Evolutionary conservation across 2,888 invertebrate species (phyloP).

Genomic region (Sinodicranocentrus sp.): DNA sequence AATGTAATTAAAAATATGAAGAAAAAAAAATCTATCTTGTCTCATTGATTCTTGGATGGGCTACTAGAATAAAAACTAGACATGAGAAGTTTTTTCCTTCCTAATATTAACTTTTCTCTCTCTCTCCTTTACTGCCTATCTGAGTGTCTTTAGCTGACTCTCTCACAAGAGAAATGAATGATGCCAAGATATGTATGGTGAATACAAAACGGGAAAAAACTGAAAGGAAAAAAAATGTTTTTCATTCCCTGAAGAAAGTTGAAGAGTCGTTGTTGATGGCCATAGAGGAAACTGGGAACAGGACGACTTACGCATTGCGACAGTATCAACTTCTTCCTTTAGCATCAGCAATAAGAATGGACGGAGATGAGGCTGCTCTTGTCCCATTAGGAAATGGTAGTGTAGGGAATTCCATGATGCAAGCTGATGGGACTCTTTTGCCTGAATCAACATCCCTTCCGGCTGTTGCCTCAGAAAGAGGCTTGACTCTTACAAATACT

Average conservation of each 20-base stretch:
- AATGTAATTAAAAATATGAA: slow-evolving; percentile 17
- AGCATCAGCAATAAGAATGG: slow-evolving; percentile 55
- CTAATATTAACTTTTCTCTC: no score
- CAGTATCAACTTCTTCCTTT: slow-evolving; percentile 65
- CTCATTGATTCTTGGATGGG: not conserved
- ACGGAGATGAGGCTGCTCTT: slow-evolving; percentile 54
- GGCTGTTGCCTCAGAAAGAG: slow-evolving; percentile 34
- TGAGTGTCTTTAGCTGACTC: no score
- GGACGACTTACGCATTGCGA: slow-evolving; percentile 77
- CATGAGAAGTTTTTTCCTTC: no score
- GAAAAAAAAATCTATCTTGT: slow-evolving; percentile 27
- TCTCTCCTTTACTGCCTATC: no score
- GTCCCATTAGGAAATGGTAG: slow-evolving; percentile 70
- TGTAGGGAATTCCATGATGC: slow-evolving; percentile 72
- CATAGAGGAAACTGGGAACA: slow-evolving; percentile 73
- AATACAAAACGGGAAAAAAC: no score
- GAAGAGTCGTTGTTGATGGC: slow-evolving; percentile 76
- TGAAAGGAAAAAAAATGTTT: no score
- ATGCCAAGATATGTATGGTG: no score
- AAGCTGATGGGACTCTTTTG: slow-evolving; percentile 69
- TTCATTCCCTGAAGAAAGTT: slow-evolving; percentile 69
- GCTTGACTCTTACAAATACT: slow-evolving; percentile 15
- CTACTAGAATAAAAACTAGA: no score
- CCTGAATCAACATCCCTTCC: slow-evolving; percentile 56
- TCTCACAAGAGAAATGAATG: no score